Percentiles rank a stretch among this genome's conserved stretches.
Conservation (phyloP, 2,888 invertebrate species). For the Mayetiola destructor region DNA sequence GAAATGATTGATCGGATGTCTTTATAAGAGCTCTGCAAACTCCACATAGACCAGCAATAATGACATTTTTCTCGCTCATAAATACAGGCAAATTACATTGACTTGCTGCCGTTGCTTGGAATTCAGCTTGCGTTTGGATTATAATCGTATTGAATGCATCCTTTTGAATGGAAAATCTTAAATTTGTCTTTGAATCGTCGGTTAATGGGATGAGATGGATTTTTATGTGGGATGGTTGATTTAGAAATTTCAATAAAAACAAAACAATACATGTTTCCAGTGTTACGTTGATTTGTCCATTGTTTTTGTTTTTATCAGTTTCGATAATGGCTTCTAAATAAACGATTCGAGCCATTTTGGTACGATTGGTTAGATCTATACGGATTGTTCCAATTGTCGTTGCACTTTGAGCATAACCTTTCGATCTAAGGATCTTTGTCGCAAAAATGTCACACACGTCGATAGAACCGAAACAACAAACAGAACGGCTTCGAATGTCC, state of each 20-base stretch:
- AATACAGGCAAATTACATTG: constrained; percentile 50
- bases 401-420: constrained; percentile 19
- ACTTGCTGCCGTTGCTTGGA: constrained; percentile 34
- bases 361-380: neutral
- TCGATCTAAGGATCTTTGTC: constrained; percentile 23
- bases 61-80: constrained; percentile 41
- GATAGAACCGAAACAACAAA: constrained; percentile 15
- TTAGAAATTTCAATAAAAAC: constrained; percentile 46
- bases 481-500: constrained; percentile 28
- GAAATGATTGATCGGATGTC: constrained; percentile 18
- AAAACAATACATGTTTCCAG: constrained; percentile 50
- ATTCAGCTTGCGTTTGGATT: constrained; percentile 19
- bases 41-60: constrained; percentile 64
- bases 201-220: neutral
- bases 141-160: constrained; percentile 26
- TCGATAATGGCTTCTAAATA: constrained; percentile 27
- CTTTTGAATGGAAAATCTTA: neutral
- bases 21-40: constrained; percentile 49
- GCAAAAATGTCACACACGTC: constrained; percentile 26
- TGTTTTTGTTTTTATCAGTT: constrained; percentile 24
- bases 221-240: constrained; percentile 30
- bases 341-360: constrained; percentile 25
- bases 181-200: neutral
- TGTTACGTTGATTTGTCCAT: constrained; percentile 36
- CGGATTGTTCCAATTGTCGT: constrained; percentile 20